These are phyloP conservation scores for Hippocampus comes DNA, from an alignment of 2,113 vertebrate genomes.

Conservation along the genomic window DNA sequence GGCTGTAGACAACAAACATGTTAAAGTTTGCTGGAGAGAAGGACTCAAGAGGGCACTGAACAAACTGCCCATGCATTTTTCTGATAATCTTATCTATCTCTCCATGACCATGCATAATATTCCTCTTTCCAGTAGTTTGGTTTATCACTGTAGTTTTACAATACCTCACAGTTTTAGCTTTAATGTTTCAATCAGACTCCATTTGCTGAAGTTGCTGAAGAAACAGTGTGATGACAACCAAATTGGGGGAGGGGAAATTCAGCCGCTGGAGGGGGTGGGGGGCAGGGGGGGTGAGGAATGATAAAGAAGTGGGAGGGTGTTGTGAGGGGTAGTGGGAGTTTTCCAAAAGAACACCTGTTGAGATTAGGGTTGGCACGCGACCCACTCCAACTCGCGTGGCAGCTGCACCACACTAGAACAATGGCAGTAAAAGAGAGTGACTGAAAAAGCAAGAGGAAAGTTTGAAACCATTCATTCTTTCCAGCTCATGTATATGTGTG, in stretches of 20 bases:
- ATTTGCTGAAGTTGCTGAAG: not conserved
- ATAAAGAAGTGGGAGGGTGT: conserved; percentile 31
- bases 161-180: not conserved
- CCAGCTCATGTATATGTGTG: conserved; percentile 39
- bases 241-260: conserved; percentile 1
- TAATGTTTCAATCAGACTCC: not conserved
- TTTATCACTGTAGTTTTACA: not conserved
- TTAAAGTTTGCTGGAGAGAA: not conserved
- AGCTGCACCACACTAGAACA: conserved; percentile 67
- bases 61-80: not conserved
- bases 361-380: conserved; percentile 65
- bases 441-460: conserved; percentile 56
- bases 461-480: conserved; percentile 68
- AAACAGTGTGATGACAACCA: conserved; percentile 4
- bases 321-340: conserved; percentile 14
- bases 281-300: conserved; percentile 21
- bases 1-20: not conserved
- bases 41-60: not conserved
- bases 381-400: conserved; percentile 64
- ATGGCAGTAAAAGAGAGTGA: conserved; percentile 61
- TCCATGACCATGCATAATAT: not conserved
- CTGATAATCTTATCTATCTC: not conserved
- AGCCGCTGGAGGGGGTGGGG: conserved; percentile 12
- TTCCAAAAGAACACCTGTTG: conserved; percentile 71
- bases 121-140: not conserved